These are phyloP conservation scores for Horisme vitalbata DNA, from an alignment of 2,888 invertebrate genomes.

Conservation along the genomic window DNA sequence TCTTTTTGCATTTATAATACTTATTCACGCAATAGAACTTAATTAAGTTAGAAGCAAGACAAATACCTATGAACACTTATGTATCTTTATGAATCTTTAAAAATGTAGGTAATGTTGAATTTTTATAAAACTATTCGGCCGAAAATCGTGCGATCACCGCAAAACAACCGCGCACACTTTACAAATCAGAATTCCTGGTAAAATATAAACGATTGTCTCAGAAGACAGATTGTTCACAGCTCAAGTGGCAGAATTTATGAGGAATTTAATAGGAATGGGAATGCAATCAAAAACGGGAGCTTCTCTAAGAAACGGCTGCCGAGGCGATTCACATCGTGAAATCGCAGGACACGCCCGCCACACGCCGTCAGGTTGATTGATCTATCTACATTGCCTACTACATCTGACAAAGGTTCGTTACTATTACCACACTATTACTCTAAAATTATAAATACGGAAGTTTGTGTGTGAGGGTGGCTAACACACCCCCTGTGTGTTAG, in stretches of 20 bases:
- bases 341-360: conserved; percentile 41
- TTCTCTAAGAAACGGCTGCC: conserved; percentile 34
- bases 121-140: not conserved
- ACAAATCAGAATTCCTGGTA: not conserved
- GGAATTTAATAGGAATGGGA: conserved; percentile 33
- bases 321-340: conserved; percentile 25
- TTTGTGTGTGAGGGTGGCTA: too few species aligned
- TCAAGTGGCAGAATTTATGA: conserved; percentile 33
- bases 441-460: too few species aligned
- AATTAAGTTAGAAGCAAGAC: too few species aligned
- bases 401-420: conserved; percentile 18
- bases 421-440: too few species aligned
- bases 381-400: conserved; percentile 4
- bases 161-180: not conserved
- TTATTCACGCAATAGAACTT: too few species aligned
- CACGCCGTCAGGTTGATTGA: conserved; percentile 19
- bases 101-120: not conserved
- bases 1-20: too few species aligned
- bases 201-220: not conserved
- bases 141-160: too few species aligned
- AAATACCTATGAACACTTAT: too few species aligned
- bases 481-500: too few species aligned
- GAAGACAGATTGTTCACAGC: conserved; percentile 13
- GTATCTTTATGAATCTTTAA: too few species aligned
- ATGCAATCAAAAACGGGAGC: conserved; percentile 52